A percentile compares a stretch with the other conserved stretches of the same genome.
Conservation (phyloP, 2,113 vertebrate genomes). For the Hippocampus guttulatus region DNA sequence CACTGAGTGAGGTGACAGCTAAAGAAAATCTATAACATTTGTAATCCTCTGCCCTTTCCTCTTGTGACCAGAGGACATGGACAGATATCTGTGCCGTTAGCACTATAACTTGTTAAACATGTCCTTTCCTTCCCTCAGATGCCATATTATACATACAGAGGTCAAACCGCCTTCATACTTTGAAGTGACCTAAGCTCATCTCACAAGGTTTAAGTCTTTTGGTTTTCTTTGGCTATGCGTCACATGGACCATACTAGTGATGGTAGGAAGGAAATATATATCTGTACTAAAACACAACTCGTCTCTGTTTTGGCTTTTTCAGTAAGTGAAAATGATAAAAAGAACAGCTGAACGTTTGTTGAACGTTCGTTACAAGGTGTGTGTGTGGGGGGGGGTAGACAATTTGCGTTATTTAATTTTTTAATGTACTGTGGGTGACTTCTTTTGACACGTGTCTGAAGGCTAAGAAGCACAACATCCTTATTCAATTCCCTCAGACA, state of each 20-base stretch:
- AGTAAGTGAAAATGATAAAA: too few relatives aligned
- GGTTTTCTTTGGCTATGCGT: not conserved
- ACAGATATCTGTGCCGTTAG: not conserved
- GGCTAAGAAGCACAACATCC: too few relatives aligned
- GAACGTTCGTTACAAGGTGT: too few relatives aligned
- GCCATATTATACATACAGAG: not conserved
- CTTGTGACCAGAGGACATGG: conserved; percentile 1
- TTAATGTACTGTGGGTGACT: too few relatives aligned
- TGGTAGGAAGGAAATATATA: not conserved
- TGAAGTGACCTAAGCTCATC: not conserved
- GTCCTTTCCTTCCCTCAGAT: not conserved
- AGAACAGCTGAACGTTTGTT: too few relatives aligned
- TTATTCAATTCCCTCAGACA: too few relatives aligned
- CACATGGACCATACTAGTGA: not conserved
- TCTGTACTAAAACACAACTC: not conserved
- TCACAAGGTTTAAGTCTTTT: not conserved
- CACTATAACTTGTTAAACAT: not conserved
- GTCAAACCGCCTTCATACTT: not conserved
- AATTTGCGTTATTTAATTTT: too few relatives aligned
- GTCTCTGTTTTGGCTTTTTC: too few relatives aligned
- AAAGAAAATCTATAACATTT: conserved; percentile 7
- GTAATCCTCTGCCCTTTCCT: not conserved
- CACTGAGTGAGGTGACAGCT: not conserved
- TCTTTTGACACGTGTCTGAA: too few relatives aligned
- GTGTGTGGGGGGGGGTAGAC: too few relatives aligned